Evolutionary conservation across 23 tunicate genomes (phyloP), one percentile per base, ranked within the genome.

Genomic region (Corella eumyota): DNA sequence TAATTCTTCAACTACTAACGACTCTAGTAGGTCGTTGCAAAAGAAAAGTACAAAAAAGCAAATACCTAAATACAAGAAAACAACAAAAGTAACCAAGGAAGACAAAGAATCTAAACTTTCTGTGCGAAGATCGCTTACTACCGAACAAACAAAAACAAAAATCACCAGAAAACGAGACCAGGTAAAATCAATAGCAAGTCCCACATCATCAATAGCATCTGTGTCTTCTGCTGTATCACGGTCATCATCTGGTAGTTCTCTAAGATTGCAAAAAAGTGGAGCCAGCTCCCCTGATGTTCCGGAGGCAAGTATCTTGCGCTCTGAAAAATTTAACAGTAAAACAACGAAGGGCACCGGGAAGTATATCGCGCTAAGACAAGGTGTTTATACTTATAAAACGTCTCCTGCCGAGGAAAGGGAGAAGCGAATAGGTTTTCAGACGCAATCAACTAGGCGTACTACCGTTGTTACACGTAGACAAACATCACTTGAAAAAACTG

Each of bases 321-420:
- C 53, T 30, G 77, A 70, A 57, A 35, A 66, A 9, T 71, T 79
- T 36, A 53, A 33, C 3, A 70, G 31, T 60, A 65, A 70, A 11
- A 20, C 63, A 0, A 38, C 52, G 22, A 34, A 45, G 36, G 59
- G 65, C 30, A 60, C 68, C 26, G 70, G 70, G 23, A 84, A 84
- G 46, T 84, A 84, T 73, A 84, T 84, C 30, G 94, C 83, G 4
- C 48, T 84, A 37, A 56, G 73, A 19, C 68, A 68, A 32, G 94
- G 94, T 17, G 94, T 84, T 9, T 84, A 58, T 56, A 84, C 94
- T 0, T 84, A 84, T 48, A 84, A 84, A 50, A 75, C 59, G 27
- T 73, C 81, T 36, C 78, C 79, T 2, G 83, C 74, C 2, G 70
- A 77, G 30, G 83, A 75, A 57, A 68, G 57, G 36, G 88, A 77